Percentiles rank a stretch among this genome's conserved stretches.
Evolutionary conservation across 2,113 vertebrate genomes (phyloP).

Genomic region (Pelecanus crispus): DNA sequence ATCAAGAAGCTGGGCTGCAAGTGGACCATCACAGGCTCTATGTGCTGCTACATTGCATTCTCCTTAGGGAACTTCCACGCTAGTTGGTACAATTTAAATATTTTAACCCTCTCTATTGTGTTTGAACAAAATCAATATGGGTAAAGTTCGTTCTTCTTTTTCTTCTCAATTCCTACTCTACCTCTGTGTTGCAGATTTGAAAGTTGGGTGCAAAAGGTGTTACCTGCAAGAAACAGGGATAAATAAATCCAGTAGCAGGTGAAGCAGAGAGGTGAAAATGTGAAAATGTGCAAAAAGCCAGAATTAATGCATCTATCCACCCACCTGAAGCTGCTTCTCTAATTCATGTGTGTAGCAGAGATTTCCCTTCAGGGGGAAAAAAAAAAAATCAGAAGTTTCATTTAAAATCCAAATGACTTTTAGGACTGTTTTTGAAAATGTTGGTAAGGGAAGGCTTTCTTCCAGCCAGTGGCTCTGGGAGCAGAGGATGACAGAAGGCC

Average conservation of each 20-base stretch:
- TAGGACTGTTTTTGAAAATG: background rate
- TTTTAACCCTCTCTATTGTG: background rate
- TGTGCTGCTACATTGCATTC: constrained; percentile 90
- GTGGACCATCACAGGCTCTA: constrained; percentile 88
- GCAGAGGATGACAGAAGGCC: background rate
- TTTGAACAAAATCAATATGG: background rate
- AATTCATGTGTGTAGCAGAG: background rate
- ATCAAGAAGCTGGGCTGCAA: constrained; percentile 93
- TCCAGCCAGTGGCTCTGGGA: background rate
- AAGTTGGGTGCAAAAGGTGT: background rate
- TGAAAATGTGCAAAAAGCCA: background rate
- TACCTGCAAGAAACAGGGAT: background rate
- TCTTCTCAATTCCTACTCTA: background rate
- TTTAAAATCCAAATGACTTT: background rate
- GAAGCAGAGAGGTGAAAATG: background rate
- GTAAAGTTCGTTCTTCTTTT: background rate
- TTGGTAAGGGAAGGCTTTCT: background rate
- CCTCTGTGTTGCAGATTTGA: background rate
- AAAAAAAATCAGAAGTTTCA: background rate
- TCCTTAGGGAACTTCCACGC: constrained; percentile 90
- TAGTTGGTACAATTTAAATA: constrained; percentile 79
- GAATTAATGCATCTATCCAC: background rate
- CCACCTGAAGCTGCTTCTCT: background rate
- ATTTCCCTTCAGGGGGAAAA: background rate
- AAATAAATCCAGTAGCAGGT: background rate